A percentile compares a stretch with the other conserved stretches of the same genome.
These are phyloP conservation scores for Schrankia costaestrigalis DNA, from an alignment of 2,888 invertebrate genomes.

Conservation along the genomic window DNA sequence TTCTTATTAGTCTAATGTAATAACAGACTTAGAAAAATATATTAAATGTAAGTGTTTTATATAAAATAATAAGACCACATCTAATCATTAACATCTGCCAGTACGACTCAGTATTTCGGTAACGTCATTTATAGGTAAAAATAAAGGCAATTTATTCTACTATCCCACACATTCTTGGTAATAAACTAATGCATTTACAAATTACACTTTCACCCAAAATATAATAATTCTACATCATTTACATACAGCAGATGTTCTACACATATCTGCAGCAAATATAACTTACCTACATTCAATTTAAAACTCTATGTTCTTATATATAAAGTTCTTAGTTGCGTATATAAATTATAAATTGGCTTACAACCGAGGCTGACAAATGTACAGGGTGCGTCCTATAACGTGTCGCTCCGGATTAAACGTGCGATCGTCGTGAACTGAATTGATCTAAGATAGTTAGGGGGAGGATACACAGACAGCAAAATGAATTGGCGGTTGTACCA, in stretches of 20 bases:
- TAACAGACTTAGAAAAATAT: no score
- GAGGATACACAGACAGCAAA: constrained; percentile 11
- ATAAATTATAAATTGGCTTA: constrained; percentile 13
- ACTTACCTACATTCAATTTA: constrained; percentile 15
- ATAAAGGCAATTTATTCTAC: no score
- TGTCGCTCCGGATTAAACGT: constrained; percentile 49
- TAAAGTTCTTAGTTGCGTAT: constrained; percentile 7
- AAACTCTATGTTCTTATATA: no score
- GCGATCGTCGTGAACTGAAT: constrained; percentile 37
- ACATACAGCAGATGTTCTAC: constrained; percentile 30
- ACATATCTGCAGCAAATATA: constrained; percentile 23
- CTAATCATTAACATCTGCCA: no score
- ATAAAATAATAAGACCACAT: no score
- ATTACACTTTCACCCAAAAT: constrained; percentile 19
- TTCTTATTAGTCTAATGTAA: not conserved
- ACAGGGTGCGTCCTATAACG: constrained; percentile 47
- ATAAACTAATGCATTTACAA: constrained; percentile 8
- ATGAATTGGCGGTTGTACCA: constrained; percentile 14
- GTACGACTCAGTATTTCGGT: no score
- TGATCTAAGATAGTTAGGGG: constrained; percentile 38
- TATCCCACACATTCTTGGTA: no score
- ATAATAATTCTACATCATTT: constrained; percentile 24
- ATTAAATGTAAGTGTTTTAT: no score
- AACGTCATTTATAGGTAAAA: no score
- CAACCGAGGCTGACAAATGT: constrained; percentile 47